phyloP scores from a whole-genome alignment of 2,888 invertebrate species.

The Ornithoptera alexandrae region DNA sequence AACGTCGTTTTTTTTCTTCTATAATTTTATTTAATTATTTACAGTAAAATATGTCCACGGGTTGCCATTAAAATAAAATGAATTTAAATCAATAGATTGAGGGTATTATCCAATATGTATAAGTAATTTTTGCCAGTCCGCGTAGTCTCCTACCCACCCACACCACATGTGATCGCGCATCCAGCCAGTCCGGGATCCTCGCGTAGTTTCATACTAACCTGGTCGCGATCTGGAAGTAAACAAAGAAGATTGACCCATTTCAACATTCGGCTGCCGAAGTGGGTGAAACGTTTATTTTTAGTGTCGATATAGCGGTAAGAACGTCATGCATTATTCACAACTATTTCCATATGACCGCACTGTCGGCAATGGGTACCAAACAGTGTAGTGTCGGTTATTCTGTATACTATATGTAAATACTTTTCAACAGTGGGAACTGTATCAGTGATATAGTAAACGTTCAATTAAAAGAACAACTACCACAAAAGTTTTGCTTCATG shows the following conservation, averaged over 20 bases:
- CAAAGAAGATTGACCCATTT: slow-evolving; percentile 28
- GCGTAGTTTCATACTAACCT: slow-evolving; percentile 2
- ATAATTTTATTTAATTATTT: too few species aligned
- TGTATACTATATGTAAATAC: too few species aligned
- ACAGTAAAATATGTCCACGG: too few species aligned
- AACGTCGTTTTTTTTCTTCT: too few species aligned
- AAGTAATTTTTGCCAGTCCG: neutral
- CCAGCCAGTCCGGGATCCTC: neutral
- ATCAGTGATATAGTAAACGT: too few species aligned
- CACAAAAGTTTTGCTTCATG: too few species aligned
- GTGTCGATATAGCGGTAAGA: slow-evolving; percentile 21
- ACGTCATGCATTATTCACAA: slow-evolving; percentile 16
- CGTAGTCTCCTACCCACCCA: neutral
- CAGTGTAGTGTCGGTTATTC: too few species aligned
- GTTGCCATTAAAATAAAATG: too few species aligned
- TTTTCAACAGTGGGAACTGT: too few species aligned
- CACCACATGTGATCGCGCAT: neutral
- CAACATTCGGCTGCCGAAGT: slow-evolving; percentile 34
- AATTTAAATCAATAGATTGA: too few species aligned
- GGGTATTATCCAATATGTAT: too few species aligned
- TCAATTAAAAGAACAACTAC: too few species aligned
- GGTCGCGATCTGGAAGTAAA: slow-evolving; percentile 3
- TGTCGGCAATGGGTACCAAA: neutral
- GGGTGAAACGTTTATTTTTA: slow-evolving; percentile 30
- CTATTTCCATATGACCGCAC: slow-evolving; percentile 6